Evolutionary conservation across 2,888 invertebrate genomes (phyloP).

Genomic region (Philaethria dido): DNA sequence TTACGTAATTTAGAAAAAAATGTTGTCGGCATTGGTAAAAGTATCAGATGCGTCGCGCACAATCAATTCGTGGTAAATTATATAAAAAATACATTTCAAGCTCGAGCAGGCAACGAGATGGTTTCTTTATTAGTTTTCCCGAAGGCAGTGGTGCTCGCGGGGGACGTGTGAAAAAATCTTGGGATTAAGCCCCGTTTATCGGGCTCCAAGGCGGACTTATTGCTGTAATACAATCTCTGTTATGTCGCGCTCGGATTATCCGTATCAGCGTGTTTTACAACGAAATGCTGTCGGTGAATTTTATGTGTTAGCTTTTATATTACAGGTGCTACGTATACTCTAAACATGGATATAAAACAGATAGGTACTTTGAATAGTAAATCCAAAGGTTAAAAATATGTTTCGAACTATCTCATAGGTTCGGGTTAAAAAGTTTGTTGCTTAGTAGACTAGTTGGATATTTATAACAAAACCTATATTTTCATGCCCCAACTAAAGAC

Average conservation of each 20-base stretch:
- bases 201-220: constrained; percentile 73
- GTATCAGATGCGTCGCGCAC: constrained; percentile 64
- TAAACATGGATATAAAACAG: background rate
- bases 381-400: background rate
- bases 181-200: constrained; percentile 78
- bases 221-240: constrained; percentile 81
- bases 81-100: constrained; percentile 85
- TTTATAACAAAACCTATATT: constrained; percentile 28
- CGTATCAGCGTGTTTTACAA: constrained; percentile 66
- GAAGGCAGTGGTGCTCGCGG: constrained; percentile 61
- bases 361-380: background rate
- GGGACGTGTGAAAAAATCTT: constrained; percentile 82
- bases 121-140: constrained; percentile 84
- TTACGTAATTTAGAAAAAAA: background rate
- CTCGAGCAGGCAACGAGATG: constrained; percentile 81
- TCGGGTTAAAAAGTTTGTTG: background rate
- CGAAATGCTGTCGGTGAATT: constrained; percentile 51
- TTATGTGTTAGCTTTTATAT: constrained; percentile 41
- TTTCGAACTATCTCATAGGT: background rate
- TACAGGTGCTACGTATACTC: constrained; percentile 12
- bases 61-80: constrained; percentile 83
- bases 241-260: constrained; percentile 77
- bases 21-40: constrained; percentile 42
- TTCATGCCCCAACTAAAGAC: constrained; percentile 48
- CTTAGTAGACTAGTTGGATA: background rate